A percentile compares a stretch with the other conserved stretches of the same genome.
phyloP scores from a whole-genome alignment of 2,797 vertebrate species.

The Eulemur albifrons region DNA sequence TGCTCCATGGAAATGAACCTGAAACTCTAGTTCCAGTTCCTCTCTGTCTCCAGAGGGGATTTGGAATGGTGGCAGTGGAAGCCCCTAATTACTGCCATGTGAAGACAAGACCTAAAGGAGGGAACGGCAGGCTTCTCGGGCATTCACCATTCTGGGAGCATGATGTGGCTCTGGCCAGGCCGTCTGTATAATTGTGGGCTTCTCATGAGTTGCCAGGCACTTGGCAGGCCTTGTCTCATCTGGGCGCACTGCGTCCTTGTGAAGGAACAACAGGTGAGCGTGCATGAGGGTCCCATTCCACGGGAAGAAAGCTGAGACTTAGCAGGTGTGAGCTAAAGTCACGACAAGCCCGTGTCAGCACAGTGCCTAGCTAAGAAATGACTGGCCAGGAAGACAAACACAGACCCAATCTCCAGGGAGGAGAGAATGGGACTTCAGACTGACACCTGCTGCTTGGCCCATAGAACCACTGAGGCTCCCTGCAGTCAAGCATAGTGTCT shows the following conservation, averaged over 20 bases:
- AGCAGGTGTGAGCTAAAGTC: not conserved
- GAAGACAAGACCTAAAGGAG: not conserved
- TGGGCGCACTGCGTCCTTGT: not conserved
- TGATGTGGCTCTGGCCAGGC: not conserved
- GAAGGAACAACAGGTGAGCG: not conserved
- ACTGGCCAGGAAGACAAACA: not conserved
- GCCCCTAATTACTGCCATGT: not conserved
- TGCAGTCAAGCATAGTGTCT: not conserved
- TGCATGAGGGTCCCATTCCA: not conserved
- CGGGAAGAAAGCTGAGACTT: not conserved
- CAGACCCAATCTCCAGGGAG: not conserved
- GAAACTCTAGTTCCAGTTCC: not conserved
- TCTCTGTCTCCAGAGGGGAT: not conserved
- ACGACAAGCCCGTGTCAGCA: not conserved
- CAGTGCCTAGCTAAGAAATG: not conserved
- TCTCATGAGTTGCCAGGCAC: not conserved
- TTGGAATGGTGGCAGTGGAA: not conserved
- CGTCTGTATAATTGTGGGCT: rapidly evolving
- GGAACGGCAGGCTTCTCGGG: not conserved
- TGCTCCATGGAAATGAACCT: not conserved
- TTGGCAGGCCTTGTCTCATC: not conserved
- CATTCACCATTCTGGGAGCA: not conserved
- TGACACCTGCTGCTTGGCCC: not conserved
- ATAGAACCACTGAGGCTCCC: not conserved
- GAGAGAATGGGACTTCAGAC: not conserved